phyloP scores from a whole-genome alignment of 2,113 vertebrate genomes.

The Meriones unguiculatus region DNA sequence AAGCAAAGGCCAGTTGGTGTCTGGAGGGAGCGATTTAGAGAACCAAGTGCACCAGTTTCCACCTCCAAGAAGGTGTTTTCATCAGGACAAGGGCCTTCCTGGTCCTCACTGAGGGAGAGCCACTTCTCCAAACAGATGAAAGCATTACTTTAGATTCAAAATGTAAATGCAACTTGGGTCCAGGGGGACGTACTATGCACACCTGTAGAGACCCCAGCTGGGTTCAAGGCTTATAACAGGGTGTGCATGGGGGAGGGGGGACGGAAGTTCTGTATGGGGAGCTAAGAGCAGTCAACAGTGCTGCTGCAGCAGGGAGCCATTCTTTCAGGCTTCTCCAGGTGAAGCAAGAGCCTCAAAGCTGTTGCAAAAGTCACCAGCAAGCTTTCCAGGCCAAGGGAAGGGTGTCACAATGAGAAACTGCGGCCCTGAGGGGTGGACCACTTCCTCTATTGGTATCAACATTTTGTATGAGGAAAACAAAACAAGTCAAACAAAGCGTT shows the following conservation, averaged over 20 bases:
- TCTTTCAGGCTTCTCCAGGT: neutral
- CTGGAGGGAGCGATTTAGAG: neutral
- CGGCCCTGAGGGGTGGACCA: neutral
- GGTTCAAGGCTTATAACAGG: neutral
- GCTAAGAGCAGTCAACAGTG: neutral
- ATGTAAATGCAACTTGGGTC: constrained; percentile 39
- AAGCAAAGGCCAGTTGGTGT: neutral
- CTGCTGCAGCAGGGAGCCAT: neutral
- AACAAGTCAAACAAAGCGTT: neutral
- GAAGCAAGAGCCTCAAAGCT: neutral
- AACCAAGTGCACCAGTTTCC: neutral
- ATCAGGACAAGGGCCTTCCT: neutral
- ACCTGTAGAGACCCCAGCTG: neutral
- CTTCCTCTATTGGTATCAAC: neutral
- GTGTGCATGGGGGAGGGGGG: too few species aligned
- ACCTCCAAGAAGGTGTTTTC: constrained; percentile 2
- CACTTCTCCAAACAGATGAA: neutral
- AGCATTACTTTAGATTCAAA: constrained; percentile 50
- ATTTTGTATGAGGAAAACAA: neutral
- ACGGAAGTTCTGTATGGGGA: neutral
- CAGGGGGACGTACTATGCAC: neutral
- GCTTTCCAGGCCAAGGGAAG: neutral
- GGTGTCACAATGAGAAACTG: neutral
- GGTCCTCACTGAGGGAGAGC: neutral
- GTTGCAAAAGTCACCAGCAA: neutral